Conservation (phyloP, 1,140 invertebrate species). For the Heliconius hermathena region DNA sequence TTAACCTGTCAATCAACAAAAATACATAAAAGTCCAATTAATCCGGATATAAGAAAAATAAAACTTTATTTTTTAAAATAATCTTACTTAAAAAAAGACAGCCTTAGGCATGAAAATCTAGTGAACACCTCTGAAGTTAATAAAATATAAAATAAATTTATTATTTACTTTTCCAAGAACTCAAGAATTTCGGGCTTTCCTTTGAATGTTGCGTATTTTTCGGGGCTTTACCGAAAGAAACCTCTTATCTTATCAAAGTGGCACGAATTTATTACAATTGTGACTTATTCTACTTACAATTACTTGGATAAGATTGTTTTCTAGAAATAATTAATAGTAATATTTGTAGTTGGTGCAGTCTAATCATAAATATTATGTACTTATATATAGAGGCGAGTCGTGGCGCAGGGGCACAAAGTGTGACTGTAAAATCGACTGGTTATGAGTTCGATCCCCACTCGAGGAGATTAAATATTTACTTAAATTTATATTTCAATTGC, state of each 20-base stretch:
- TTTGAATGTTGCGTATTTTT: conserved; percentile 3
- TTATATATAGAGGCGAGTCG: no score
- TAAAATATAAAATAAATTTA: neutral
- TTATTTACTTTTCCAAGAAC: conserved; percentile 9
- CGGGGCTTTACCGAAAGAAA: neutral
- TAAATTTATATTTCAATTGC: no score
- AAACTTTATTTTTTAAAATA: neutral
- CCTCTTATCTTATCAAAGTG: conserved; percentile 13
- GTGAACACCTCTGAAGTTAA: neutral
- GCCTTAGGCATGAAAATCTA: neutral
- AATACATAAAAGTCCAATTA: no score
- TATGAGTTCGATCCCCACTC: no score
- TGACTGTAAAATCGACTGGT: no score
- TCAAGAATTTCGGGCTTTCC: neutral
- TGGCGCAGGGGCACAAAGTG: no score
- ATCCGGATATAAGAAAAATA: no score
- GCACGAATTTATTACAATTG: conserved; percentile 23
- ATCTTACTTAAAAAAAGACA: neutral
- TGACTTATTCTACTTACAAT: conserved; percentile 17
- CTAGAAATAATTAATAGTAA: conserved; percentile 2
- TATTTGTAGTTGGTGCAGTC: no score
- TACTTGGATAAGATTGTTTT: neutral
- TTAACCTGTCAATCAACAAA: no score
- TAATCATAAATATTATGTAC: no score
- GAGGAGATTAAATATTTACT: no score